These are phyloP conservation scores for Glandiceps talaboti DNA, from an alignment of 53 echinoderm and acorn worm genomes.

Conservation along the genomic window DNA sequence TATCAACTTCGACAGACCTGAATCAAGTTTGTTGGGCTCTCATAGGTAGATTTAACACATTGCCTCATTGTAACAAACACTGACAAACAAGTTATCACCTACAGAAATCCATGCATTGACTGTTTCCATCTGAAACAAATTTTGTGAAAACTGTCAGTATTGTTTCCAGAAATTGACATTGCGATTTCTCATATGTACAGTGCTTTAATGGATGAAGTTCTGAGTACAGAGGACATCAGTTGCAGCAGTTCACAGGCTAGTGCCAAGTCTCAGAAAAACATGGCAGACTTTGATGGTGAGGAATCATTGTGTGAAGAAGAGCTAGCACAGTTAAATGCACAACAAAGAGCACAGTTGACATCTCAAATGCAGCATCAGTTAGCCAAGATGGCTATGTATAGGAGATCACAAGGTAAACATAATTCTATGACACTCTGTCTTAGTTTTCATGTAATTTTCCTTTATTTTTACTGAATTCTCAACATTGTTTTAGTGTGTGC, in stretches of 20 bases:
- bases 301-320: slow-evolving; percentile 63
- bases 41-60: too few species aligned
- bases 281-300: slow-evolving; percentile 87
- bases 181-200: slow-evolving; percentile 6
- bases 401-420: slow-evolving; percentile 8
- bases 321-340: slow-evolving; percentile 53
- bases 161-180: too few species aligned
- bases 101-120: too few species aligned
- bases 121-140: too few species aligned
- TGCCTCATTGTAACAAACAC: too few species aligned
- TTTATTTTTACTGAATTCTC: not conserved
- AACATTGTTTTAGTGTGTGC: not conserved
- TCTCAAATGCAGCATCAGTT: slow-evolving; percentile 32
- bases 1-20: too few species aligned
- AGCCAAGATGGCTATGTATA: slow-evolving; percentile 45
- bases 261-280: slow-evolving; percentile 83
- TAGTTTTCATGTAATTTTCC: not conserved
- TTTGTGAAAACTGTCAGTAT: too few species aligned
- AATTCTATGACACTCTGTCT: too few species aligned
- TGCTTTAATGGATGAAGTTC: slow-evolving; percentile 28
- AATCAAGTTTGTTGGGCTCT: too few species aligned
- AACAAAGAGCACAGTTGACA: slow-evolving; percentile 43
- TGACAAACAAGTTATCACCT: too few species aligned
- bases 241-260: slow-evolving; percentile 85
- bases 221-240: slow-evolving; percentile 32